Conservation (phyloP, 2,113 vertebrate species). For the Dasyprocta punctata region DNA sequence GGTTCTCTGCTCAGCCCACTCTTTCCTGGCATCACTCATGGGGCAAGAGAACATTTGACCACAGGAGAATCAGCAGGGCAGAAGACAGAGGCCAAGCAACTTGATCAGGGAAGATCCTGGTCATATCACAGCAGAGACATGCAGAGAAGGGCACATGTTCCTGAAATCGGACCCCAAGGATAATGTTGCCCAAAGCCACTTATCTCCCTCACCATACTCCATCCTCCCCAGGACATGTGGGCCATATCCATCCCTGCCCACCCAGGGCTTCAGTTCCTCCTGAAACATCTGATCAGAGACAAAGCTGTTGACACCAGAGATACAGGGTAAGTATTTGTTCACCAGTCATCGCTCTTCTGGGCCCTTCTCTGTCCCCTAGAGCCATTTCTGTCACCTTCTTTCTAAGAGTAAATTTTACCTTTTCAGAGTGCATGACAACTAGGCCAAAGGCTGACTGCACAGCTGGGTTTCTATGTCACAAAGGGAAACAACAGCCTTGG, state of each 20-base stretch:
- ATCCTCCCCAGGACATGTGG: too few species aligned
- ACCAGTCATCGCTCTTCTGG: too few species aligned
- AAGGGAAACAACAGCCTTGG: background rate
- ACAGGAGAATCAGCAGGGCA: background rate
- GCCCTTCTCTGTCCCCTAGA: background rate
- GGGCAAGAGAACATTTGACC: background rate
- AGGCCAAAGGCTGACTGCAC: too few species aligned
- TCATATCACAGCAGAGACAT: background rate
- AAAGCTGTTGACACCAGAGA: background rate
- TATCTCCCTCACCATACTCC: too few species aligned
- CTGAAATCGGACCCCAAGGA: background rate
- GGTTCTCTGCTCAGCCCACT: background rate
- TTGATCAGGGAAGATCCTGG: background rate
- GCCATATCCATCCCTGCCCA: background rate
- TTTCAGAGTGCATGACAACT: background rate
- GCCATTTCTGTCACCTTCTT: background rate
- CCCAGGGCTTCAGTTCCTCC: background rate
- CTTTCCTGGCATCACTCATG: background rate
- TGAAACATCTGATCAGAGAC: background rate
- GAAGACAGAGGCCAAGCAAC: background rate
- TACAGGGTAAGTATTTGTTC: background rate
- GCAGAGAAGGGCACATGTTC: rapidly evolving
- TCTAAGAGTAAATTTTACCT: background rate
- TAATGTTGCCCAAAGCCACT: background rate
- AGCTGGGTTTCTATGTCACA: background rate